Conservation (phyloP, 2,797 vertebrate genomes). For the Onychomys leucogaster region DNA sequence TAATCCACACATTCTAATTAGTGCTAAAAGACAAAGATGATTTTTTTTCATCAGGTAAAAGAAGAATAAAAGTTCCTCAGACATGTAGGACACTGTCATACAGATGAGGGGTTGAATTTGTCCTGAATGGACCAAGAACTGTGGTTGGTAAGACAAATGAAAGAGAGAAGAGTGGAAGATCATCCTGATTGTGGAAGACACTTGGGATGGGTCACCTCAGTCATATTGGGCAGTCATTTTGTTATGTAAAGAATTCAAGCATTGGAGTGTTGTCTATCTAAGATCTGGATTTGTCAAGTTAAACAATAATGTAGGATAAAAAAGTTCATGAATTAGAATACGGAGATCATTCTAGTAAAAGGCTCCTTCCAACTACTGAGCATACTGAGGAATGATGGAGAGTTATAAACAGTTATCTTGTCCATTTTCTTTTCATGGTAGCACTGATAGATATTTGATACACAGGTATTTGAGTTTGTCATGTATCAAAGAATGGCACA, state of each 20-base stretch:
- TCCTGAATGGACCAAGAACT: background rate
- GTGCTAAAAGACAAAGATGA: background rate
- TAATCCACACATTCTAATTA: background rate
- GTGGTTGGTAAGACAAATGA: background rate
- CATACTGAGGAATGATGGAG: background rate
- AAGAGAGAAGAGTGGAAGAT: background rate
- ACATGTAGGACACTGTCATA: background rate
- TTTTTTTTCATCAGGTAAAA: slow-evolving; percentile 23
- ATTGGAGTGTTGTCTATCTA: background rate
- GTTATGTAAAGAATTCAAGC: background rate
- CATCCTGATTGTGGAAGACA: background rate
- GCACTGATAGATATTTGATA: background rate
- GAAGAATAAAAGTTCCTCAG: background rate
- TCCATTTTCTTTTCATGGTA: background rate
- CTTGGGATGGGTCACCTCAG: background rate
- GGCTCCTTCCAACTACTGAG: background rate
- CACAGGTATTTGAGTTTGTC: background rate
- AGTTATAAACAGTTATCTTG: background rate
- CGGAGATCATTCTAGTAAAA: background rate
- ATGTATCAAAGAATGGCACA: background rate
- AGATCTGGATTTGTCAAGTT: slow-evolving; percentile 3
- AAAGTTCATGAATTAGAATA: background rate
- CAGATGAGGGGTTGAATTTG: background rate
- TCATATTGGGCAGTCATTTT: background rate
- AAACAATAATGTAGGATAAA: background rate